phyloP scores from a whole-genome alignment of 2,113 vertebrate species.

The Lontra canadensis region DNA sequence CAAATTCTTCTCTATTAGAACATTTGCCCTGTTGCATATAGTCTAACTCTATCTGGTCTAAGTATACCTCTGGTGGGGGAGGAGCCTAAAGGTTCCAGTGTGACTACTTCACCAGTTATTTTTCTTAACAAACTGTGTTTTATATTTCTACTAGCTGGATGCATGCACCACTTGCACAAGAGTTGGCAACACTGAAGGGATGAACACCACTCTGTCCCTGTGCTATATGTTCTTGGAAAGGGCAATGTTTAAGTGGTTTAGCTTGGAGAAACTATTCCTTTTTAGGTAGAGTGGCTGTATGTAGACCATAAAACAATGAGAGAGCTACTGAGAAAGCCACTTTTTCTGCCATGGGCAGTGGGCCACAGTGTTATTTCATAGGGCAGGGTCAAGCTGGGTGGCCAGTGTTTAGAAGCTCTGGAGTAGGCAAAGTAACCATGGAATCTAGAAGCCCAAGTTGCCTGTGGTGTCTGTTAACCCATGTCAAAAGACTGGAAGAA shows the following conservation, averaged over 20 bases:
- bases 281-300: not conserved
- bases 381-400: not conserved
- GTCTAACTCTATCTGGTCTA: not conserved
- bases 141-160: not conserved
- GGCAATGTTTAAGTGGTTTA: not conserved
- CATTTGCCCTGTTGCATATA: not conserved
- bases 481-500: not conserved
- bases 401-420: not conserved
- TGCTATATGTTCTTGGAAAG: not conserved
- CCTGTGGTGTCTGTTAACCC: not conserved
- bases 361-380: not conserved
- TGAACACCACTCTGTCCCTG: not conserved
- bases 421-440: no score
- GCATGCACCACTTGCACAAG: not conserved
- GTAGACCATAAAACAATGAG: not conserved
- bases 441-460: not conserved
- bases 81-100: not conserved
- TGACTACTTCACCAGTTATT: not conserved
- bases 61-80: not conserved
- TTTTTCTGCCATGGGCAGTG: not conserved
- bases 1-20: not conserved
- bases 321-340: not conserved
- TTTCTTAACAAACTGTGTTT: not conserved
- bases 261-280: not conserved
- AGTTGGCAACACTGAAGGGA: not conserved